These are phyloP conservation scores for Cydia splendana DNA, from an alignment of 1,140 invertebrate species.

Conservation along the genomic window DNA sequence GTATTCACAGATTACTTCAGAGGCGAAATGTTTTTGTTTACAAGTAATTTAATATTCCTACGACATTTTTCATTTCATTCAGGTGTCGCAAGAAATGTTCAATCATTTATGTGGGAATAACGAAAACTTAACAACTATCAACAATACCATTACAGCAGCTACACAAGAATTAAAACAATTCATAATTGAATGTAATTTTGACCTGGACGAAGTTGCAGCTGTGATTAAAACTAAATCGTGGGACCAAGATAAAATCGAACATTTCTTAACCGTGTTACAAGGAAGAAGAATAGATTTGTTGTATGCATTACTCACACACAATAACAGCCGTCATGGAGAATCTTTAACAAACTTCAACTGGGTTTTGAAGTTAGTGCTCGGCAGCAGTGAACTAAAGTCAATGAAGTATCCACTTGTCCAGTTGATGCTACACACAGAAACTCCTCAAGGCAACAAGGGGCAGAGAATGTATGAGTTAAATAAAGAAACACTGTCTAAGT, in stretches of 20 bases:
- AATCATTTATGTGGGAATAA: constrained; percentile 37
- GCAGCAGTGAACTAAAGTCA: constrained; percentile 64
- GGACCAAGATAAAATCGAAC: constrained; percentile 46
- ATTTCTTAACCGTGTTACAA: constrained; percentile 45
- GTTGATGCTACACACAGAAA: constrained; percentile 50
- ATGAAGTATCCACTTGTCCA: constrained; percentile 63
- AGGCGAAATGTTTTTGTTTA: background rate
- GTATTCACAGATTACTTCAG: too few species aligned
- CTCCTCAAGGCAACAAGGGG: constrained; percentile 41
- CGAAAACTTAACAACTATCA: background rate
- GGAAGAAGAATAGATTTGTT: constrained; percentile 53
- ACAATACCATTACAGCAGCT: constrained; percentile 36
- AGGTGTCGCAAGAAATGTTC: constrained; percentile 40
- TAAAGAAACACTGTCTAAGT: constrained; percentile 56
- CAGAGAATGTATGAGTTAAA: constrained; percentile 57
- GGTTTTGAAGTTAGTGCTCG: constrained; percentile 62
- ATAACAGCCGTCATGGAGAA: constrained; percentile 59
- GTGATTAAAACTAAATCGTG: constrained; percentile 42
- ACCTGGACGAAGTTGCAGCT: constrained; percentile 42
- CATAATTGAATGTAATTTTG: constrained; percentile 47
- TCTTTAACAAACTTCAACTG: constrained; percentile 63
- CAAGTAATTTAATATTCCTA: background rate
- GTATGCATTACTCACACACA: constrained; percentile 51
- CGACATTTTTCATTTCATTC: constrained; percentile 23
- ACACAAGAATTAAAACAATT: constrained; percentile 50